Percentiles rank a stretch among this genome's conserved stretches.
phyloP scores from a whole-genome alignment of 2,888 invertebrate genomes.

The Eupithecia vulgata region DNA sequence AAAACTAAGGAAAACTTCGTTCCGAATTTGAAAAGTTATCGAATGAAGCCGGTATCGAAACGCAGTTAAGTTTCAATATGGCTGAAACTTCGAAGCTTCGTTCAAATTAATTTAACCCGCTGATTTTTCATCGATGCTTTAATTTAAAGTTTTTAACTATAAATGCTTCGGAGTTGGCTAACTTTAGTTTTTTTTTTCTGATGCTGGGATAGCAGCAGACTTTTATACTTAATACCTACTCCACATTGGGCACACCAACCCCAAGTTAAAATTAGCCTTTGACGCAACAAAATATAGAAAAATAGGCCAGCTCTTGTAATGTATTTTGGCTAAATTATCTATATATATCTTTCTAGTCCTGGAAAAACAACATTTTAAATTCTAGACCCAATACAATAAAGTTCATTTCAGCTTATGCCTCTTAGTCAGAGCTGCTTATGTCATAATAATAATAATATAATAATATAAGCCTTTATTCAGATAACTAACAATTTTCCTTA shows the following conservation, averaged over 20 bases:
- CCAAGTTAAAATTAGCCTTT: not conserved
- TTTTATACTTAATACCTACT: not conserved
- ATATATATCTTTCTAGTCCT: too few species aligned
- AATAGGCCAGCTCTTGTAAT: too few species aligned
- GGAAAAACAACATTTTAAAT: too few species aligned
- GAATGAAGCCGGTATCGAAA: conserved; percentile 8
- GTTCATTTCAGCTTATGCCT: too few species aligned
- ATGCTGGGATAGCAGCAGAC: not conserved
- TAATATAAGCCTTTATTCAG: too few species aligned
- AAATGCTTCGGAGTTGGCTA: conserved; percentile 18
- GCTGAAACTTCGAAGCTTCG: conserved; percentile 7
- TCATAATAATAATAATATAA: too few species aligned
- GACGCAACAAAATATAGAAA: too few species aligned
- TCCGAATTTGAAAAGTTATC: not conserved
- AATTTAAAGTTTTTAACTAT: conserved; percentile 27
- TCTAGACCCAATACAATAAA: too few species aligned
- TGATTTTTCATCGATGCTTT: conserved; percentile 23
- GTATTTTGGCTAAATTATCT: too few species aligned
- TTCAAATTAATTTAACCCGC: conserved; percentile 22
- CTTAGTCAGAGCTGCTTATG: too few species aligned
- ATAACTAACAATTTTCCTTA: too few species aligned
- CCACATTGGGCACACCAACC: not conserved
- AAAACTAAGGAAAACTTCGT: conserved; percentile 4
- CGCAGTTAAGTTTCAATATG: conserved; percentile 15
- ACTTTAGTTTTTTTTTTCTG: not conserved